These are phyloP conservation scores for Nowickia ferox DNA, from an alignment of 2,888 invertebrate genomes.

Conservation along the genomic window DNA sequence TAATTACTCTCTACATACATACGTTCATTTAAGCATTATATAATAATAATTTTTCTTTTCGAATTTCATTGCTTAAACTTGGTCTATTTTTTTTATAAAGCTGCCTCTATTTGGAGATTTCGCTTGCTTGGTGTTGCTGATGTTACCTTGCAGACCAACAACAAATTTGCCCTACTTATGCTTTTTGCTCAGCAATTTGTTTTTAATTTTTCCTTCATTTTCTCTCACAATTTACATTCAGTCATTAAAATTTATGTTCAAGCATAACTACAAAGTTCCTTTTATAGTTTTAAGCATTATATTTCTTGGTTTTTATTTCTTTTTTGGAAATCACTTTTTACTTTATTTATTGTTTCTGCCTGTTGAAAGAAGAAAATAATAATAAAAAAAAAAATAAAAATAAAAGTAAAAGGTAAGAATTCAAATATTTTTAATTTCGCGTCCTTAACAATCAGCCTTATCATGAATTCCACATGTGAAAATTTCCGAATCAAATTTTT, in stretches of 20 bases:
- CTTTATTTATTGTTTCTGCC: conserved; percentile 24
- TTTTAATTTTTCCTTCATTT: conserved; percentile 23
- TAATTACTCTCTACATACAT: no score
- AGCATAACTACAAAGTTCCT: not conserved
- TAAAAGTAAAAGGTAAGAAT: not conserved
- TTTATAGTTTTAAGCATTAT: not conserved
- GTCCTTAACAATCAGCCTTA: conserved; percentile 36
- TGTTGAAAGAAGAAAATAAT: conserved; percentile 23
- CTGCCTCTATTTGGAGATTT: not conserved
- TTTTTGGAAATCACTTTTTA: conserved; percentile 36
- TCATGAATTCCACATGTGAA: no score
- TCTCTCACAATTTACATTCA: not conserved
- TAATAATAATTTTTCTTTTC: not conserved
- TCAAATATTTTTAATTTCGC: conserved; percentile 41
- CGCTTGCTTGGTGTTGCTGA: conserved; percentile 7
- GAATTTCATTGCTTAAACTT: not conserved
- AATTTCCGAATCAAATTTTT: no score
- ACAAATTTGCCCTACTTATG: conserved; percentile 40
- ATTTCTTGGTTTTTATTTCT: not conserved
- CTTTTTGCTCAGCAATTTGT: conserved; percentile 53
- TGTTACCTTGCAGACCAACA: conserved; percentile 42
- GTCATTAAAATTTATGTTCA: conserved; percentile 16
- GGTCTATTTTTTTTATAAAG: not conserved
- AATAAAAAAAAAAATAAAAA: not conserved
- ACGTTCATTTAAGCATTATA: not conserved